Conservation (phyloP, 2,888 invertebrate genomes). For the Acrocera orbiculus region DNA sequence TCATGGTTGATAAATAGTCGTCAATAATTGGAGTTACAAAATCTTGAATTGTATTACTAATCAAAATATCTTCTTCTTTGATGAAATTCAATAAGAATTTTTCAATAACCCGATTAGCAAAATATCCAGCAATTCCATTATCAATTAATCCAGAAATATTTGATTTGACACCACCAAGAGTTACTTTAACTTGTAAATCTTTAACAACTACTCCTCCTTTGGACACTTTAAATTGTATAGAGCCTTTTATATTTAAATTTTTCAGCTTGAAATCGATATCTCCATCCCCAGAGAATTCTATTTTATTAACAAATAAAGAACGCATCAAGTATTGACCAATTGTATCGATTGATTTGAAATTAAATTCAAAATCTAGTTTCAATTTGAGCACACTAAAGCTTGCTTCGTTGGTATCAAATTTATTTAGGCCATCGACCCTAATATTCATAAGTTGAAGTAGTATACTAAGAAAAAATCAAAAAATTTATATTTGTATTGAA, state of each 20-base stretch:
- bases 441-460: too few relatives aligned
- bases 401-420: constrained; percentile 19
- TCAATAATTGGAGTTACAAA: constrained; percentile 2
- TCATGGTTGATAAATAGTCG: background rate
- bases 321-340: background rate
- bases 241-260: constrained; percentile 19
- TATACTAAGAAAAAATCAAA: too few relatives aligned
- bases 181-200: constrained; percentile 17
- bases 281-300: constrained; percentile 14
- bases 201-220: constrained; percentile 2
- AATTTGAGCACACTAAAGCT: constrained; percentile 20
- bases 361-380: constrained; percentile 19
- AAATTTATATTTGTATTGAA: too few relatives aligned
- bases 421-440: constrained; percentile 23
- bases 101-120: constrained; percentile 6
- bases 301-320: background rate
- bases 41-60: constrained; percentile 2
- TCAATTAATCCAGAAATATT: constrained; percentile 19
- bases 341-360: constrained; percentile 9
- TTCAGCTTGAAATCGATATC: constrained; percentile 19
- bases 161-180: constrained; percentile 19
- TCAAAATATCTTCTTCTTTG: background rate
- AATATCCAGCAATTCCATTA: background rate
- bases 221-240: constrained; percentile 17
- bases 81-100: background rate